Evolutionary conservation across 2,888 invertebrate genomes (phyloP), one percentile per base, ranked within the genome.

Genomic region (Merodon equestris): DNA sequence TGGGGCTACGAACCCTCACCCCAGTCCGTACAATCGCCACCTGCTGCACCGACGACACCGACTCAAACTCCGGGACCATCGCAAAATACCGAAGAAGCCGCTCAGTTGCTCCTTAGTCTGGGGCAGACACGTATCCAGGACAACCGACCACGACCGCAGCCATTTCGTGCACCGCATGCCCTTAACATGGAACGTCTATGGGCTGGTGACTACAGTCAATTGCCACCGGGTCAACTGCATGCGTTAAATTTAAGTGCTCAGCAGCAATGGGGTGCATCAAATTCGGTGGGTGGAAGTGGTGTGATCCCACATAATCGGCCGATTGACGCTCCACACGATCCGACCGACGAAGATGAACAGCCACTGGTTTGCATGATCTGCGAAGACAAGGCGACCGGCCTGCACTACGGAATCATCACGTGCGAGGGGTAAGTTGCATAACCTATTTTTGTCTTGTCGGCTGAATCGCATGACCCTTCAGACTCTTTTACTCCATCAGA

Each of bases 351-450:
- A 84, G 96, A 96, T 84, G 97, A 97, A 84, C 96, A 96, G 89
- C 97, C 96, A 12, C 94, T 97, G 94, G 96, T 97, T 83, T 98
- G 98, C 89, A 97, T 97, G 96, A 99, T 99, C 85, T 99, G 99
- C 89, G 97, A 97, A 88, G 99, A 99, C 88, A 97, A 97, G 86
- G 98, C 98, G 61, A 98, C 98, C 1, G 99, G 99, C 34, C 92
- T 99, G 68, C 99, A 99, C 89, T 99, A 99, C 87, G 99, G 99
- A 81, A 98, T 99, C 88, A 98, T 98, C 86, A 99, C 99, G 68
- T 99, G 99, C 90, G 99, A 99, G 90, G 99, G 99, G 88, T 89
- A 84, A 86, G 87, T 82, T n/a, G 10, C n/a, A n/a, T 40, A 10
- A 5, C 3, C 7, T 27, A 7, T 27, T 27, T 40, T 40, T n/a